Conservation (phyloP, 2,888 invertebrate genomes). For the Tolmerus cingulatus region DNA sequence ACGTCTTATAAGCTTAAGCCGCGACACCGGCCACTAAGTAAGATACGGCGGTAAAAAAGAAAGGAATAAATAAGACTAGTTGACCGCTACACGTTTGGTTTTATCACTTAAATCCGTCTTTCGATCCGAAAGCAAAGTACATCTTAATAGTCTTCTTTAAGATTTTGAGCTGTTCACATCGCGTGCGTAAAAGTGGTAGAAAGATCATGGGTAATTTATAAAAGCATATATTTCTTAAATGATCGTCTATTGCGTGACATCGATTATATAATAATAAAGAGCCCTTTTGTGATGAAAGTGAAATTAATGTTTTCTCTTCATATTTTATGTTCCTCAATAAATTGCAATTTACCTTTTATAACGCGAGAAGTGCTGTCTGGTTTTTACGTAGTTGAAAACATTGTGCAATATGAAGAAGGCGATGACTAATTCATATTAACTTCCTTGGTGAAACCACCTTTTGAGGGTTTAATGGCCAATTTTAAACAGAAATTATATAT, state of each 20-base stretch:
- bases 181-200: neutral
- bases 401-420: neutral
- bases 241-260: neutral
- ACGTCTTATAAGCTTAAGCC: neutral
- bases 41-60: neutral
- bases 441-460: neutral
- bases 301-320: neutral
- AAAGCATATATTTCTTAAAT: neutral
- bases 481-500: neutral
- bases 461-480: neutral
- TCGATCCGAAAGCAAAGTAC: neutral
- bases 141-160: conserved; percentile 8
- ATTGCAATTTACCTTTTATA: neutral
- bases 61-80: neutral
- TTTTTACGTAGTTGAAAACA: neutral
- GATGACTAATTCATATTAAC: neutral
- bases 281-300: neutral
- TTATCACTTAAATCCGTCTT: conserved; percentile 1
- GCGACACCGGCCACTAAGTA: neutral
- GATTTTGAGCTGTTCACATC: neutral
- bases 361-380: neutral
- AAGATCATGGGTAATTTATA: conserved; percentile 4
- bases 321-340: neutral
- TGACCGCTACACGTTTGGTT: neutral
- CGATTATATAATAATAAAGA: neutral